Evolutionary conservation across 2,888 invertebrate genomes (phyloP).

Genomic region (Fragum fragum): DNA sequence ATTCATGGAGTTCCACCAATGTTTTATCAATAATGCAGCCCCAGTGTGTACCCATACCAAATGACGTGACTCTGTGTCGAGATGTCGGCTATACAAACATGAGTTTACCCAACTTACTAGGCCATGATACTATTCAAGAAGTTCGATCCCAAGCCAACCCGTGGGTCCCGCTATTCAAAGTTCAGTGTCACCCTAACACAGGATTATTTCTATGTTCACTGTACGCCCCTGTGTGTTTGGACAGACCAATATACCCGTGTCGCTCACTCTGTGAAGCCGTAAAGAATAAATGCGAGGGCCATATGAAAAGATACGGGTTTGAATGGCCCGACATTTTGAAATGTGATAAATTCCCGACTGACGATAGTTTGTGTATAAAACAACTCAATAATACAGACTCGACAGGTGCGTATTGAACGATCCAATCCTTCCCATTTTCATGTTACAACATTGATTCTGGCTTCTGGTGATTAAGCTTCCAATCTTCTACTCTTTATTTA

Average conservation of each 20-base stretch:
- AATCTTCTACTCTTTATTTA: too few species aligned
- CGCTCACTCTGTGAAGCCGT: slow-evolving; percentile 89
- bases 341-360: slow-evolving; percentile 89
- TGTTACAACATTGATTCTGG: too few species aligned
- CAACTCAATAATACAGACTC: slow-evolving; percentile 73
- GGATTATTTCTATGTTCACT: slow-evolving; percentile 90
- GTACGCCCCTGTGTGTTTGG: slow-evolving; percentile 90
- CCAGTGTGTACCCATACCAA: slow-evolving; percentile 89
- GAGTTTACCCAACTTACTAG: slow-evolving; percentile 90
- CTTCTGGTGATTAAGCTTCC: too few species aligned
- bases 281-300: slow-evolving; percentile 88
- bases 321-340: slow-evolving; percentile 90
- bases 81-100: slow-evolving; percentile 89
- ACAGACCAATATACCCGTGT: slow-evolving; percentile 89
- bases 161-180: slow-evolving; percentile 89
- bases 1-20: slow-evolving; percentile 51
- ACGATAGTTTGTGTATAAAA: slow-evolving; percentile 90
- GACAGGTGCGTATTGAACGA: slow-evolving; percentile 53
- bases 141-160: slow-evolving; percentile 88
- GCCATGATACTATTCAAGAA: slow-evolving; percentile 89
- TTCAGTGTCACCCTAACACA: slow-evolving; percentile 90
- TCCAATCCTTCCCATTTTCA: background rate
- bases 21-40: slow-evolving; percentile 77
- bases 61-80: slow-evolving; percentile 89
- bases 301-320: slow-evolving; percentile 89